phyloP scores from a whole-genome alignment of 1,140 invertebrate genomes.

The Ridgeia piscesae region DNA sequence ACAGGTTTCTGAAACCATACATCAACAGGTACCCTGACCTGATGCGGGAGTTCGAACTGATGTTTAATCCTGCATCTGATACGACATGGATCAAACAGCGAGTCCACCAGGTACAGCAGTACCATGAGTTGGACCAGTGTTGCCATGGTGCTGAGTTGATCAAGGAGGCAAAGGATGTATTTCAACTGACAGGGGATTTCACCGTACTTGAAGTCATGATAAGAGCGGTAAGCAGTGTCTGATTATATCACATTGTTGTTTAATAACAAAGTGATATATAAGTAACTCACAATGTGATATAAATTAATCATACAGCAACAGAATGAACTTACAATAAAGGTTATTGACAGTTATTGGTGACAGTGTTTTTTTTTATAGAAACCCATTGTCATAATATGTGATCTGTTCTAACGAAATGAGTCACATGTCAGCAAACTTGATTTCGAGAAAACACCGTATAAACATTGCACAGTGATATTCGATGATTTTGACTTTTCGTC shows the following conservation, averaged over 20 bases:
- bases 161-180: slow-evolving; percentile 32
- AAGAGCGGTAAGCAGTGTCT: slow-evolving; percentile 28
- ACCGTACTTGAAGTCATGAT: slow-evolving; percentile 25
- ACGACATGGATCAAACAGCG: slow-evolving; percentile 28
- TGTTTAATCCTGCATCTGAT: neutral
- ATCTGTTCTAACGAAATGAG: no score
- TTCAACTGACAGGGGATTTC: slow-evolving; percentile 35
- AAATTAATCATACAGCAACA: neutral
- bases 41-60: slow-evolving; percentile 26
- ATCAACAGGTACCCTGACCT: slow-evolving; percentile 18
- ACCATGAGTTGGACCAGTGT: slow-evolving; percentile 30
- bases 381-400: no score
- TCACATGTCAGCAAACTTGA: no score
- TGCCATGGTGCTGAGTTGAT: slow-evolving; percentile 33
- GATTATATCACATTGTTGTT: neutral
- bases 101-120: slow-evolving; percentile 33
- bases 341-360: neutral
- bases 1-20: slow-evolving; percentile 22
- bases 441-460: no score
- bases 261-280: neutral
- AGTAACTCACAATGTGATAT: neutral
- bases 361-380: no score
- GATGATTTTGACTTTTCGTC: no score
- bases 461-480: no score
- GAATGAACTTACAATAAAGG: neutral